Evolutionary conservation across 2,797 vertebrate genomes (phyloP).

Genomic region (Ceyx erithaca): DNA sequence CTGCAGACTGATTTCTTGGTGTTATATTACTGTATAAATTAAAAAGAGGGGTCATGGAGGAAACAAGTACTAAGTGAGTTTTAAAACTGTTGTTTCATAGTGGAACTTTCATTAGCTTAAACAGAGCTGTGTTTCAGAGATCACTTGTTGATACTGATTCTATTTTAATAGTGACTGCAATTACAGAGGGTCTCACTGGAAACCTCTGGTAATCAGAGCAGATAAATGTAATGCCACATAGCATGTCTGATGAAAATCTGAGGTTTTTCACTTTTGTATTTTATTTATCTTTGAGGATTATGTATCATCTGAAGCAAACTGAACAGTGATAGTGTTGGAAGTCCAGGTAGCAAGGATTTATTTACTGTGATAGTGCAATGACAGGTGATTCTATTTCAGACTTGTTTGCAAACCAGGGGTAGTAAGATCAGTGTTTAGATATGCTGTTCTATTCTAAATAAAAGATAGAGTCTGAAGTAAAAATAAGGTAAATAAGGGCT

Average conservation of each 20-base stretch:
- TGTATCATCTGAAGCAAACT: background rate
- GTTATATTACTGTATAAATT: background rate
- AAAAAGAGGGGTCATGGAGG: background rate
- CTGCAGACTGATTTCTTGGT: background rate
- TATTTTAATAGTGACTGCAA: background rate
- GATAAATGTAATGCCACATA: background rate
- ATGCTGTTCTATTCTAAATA: background rate
- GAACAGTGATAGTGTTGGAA: background rate
- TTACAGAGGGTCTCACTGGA: background rate
- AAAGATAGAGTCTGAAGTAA: background rate
- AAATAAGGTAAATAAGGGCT: background rate
- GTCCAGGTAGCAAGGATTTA: background rate
- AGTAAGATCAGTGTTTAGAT: background rate
- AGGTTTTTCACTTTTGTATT: background rate
- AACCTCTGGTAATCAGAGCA: background rate
- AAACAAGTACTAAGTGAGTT: background rate
- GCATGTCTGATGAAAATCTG: background rate
- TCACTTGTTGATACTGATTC: background rate
- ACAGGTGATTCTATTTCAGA: background rate
- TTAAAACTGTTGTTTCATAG: constrained; percentile 10
- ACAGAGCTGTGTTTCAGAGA: constrained; percentile 18
- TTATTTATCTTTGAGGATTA: background rate
- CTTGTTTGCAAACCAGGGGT: background rate
- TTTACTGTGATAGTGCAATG: background rate
- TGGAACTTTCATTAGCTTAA: constrained; percentile 23